A percentile compares a stretch with the other conserved stretches of the same genome.
Evolutionary conservation across 2,888 invertebrate species (phyloP).

Genomic region (Eristalis arbustorum): DNA sequence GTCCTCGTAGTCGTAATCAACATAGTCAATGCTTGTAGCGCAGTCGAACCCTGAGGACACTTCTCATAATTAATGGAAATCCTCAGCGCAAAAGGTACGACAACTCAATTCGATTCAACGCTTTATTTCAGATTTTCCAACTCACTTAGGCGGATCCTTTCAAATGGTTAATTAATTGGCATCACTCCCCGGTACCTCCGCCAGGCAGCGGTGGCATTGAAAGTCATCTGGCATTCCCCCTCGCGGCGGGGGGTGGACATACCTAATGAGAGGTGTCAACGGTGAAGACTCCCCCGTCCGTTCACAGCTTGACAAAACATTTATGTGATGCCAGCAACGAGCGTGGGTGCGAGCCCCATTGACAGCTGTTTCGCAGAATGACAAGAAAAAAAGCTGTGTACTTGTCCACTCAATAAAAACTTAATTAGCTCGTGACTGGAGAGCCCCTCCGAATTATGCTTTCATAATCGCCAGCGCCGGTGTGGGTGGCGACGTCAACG

Average conservation of each 20-base stretch:
- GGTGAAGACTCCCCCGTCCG: background rate
- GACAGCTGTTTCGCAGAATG: background rate
- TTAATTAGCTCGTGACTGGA: constrained; percentile 30
- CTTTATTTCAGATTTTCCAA: constrained; percentile 32
- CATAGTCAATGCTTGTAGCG: background rate
- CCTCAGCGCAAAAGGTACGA: background rate
- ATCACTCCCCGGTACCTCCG: background rate
- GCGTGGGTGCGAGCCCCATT: background rate
- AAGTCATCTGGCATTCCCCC: constrained; percentile 31
- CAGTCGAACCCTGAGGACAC: background rate
- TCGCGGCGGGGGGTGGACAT: background rate
- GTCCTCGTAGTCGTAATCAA: background rate
- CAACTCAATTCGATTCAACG: constrained; percentile 20
- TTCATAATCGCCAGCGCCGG: constrained; percentile 13
- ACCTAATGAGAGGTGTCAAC: constrained; percentile 16
- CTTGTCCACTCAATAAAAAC: background rate
- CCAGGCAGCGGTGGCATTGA: background rate
- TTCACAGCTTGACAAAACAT: constrained; percentile 1
- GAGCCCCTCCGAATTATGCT: constrained; percentile 22
- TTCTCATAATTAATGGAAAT: constrained; percentile 21
- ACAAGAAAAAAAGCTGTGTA: background rate
- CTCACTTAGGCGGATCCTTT: constrained; percentile 4
- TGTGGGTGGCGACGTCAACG: background rate
- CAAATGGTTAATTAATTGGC: constrained; percentile 39
- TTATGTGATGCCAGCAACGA: constrained; percentile 40